phyloP scores from a whole-genome alignment of 2,797 vertebrate genomes.

The Manis pentadactyla region DNA sequence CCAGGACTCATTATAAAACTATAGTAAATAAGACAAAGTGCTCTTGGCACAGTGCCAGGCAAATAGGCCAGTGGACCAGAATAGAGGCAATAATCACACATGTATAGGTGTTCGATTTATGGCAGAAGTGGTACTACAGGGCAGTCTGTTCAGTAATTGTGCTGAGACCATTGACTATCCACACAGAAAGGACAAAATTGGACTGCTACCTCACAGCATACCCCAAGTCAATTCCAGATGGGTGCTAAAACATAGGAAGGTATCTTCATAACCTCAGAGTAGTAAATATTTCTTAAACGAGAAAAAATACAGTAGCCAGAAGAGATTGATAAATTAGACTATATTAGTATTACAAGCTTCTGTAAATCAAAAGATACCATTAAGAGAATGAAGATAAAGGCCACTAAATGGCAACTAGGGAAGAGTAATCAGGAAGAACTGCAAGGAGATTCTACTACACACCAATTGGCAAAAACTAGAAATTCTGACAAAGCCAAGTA shows the following conservation, averaged over 20 bases:
- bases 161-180: background rate
- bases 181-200: conserved; percentile 37
- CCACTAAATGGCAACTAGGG: background rate
- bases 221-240: conserved; percentile 10
- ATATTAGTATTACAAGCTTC: conserved; percentile 29
- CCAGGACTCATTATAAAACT: background rate
- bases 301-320: conserved; percentile 29
- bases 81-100: background rate
- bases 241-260: conserved; percentile 48
- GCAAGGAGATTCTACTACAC: conserved; percentile 19
- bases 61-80: background rate
- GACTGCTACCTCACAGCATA: background rate
- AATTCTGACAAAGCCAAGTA: conserved; percentile 15
- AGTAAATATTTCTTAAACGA: conserved; percentile 53
- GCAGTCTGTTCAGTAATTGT: conserved; percentile 44
- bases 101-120: background rate
- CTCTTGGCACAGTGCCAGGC: background rate
- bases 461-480: background rate
- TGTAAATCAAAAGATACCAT: conserved; percentile 39
- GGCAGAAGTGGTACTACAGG: background rate
- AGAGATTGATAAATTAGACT: conserved; percentile 8
- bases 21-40: background rate
- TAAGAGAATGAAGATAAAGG: conserved; percentile 33
- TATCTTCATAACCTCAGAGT: conserved; percentile 23
- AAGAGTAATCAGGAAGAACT: conserved; percentile 50